Percentiles rank a stretch among this genome's conserved stretches.
phyloP scores from a whole-genome alignment of 2,113 vertebrate species.

The Engraulis encrasicolus region DNA sequence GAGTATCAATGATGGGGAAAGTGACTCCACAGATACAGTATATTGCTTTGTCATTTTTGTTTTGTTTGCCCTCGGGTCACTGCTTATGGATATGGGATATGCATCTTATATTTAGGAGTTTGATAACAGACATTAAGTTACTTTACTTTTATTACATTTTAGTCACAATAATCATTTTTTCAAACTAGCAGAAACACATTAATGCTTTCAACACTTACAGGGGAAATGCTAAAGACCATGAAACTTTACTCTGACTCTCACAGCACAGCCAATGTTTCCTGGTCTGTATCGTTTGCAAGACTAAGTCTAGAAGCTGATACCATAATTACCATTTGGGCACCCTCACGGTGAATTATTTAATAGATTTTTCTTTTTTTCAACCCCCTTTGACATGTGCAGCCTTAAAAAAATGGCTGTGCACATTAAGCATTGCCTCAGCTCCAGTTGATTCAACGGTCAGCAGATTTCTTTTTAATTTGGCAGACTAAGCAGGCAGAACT shows the following conservation, averaged over 20 bases:
- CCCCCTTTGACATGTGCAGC: constrained; percentile 2
- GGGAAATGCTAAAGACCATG: background rate
- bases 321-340: background rate
- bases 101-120: background rate
- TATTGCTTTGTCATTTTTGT: too few species aligned
- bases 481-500: background rate
- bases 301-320: background rate
- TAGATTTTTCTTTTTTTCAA: background rate
- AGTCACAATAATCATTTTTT: background rate
- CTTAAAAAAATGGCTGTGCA: constrained; percentile 13
- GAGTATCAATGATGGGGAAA: too few species aligned
- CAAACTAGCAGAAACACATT: background rate
- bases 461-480: background rate
- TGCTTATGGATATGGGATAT: too few species aligned
- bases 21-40: too few species aligned
- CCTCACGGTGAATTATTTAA: background rate
- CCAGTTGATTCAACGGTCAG: constrained; percentile 4
- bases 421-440: constrained; percentile 7
- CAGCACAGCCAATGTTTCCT: background rate
- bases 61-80: too few species aligned
- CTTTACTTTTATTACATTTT: background rate
- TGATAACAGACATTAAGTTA: background rate
- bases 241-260: background rate
- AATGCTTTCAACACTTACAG: background rate
- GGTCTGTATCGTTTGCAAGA: background rate